Conservation (phyloP, 2,797 vertebrate species). For the Cossypha polioptera region DNA sequence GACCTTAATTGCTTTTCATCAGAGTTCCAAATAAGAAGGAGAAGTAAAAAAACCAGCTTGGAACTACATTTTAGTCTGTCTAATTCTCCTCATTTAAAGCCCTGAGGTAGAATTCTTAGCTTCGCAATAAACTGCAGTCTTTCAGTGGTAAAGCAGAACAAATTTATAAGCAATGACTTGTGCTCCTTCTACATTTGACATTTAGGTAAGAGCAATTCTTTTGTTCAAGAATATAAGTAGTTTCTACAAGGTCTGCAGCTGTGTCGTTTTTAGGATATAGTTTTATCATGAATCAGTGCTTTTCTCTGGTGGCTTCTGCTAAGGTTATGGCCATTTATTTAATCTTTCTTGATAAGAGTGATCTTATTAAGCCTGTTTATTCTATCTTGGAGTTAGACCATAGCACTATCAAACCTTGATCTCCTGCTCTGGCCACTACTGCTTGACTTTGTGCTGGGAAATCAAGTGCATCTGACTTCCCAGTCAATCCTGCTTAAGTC, state of each 20-base stretch:
- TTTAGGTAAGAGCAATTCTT: slow-evolving; percentile 57
- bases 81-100: slow-evolving; percentile 64
- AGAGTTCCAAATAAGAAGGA: slow-evolving; percentile 54
- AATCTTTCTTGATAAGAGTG: neutral
- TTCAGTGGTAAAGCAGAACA: slow-evolving; percentile 52
- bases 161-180: slow-evolving; percentile 63
- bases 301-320: slow-evolving; percentile 4
- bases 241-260: slow-evolving; percentile 54
- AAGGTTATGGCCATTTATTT: neutral
- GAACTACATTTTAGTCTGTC: slow-evolving; percentile 45
- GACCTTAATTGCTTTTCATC: slow-evolving; percentile 73
- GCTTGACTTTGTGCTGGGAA: neutral
- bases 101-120: slow-evolving; percentile 47
- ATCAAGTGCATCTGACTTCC: neutral
- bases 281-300: neutral
- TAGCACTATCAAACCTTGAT: neutral
- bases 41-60: neutral
- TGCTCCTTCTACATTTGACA: slow-evolving; percentile 35
- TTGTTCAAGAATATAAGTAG: neutral
- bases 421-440: neutral
- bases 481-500: neutral
- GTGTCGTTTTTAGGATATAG: neutral
- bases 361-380: neutral
- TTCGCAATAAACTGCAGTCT: slow-evolving; percentile 43
- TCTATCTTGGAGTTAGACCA: neutral